phyloP scores from a whole-genome alignment of 2,888 invertebrate species.

The Willowsia nigromaculata region DNA sequence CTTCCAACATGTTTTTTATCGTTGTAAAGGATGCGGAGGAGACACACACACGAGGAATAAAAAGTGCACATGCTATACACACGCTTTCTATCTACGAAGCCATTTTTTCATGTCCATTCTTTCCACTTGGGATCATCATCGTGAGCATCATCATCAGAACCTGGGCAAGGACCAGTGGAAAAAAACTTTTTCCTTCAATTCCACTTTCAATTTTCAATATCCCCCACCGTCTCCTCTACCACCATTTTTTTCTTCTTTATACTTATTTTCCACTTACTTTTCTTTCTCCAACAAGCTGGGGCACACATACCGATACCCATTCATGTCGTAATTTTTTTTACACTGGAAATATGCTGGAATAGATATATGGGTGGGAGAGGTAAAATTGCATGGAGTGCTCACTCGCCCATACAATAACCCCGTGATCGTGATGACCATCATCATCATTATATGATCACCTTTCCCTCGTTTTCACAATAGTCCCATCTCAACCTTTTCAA shows the following conservation, averaged over 20 bases:
- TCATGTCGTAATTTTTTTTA: background rate
- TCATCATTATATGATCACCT: conserved; percentile 46
- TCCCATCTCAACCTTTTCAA: background rate
- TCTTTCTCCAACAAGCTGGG: background rate
- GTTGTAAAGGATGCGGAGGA: background rate
- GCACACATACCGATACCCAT: background rate
- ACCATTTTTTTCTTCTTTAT: background rate
- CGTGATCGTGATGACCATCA: conserved; percentile 44
- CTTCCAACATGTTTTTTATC: background rate
- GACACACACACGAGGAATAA: background rate
- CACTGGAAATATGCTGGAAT: background rate
- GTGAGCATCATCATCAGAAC: background rate
- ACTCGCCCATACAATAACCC: conserved; percentile 14
- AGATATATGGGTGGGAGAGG: background rate
- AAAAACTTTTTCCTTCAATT: conserved; percentile 36
- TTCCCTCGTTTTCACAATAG: conserved; percentile 9
- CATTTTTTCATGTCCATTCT: conserved; percentile 54
- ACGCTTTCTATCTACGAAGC: background rate
- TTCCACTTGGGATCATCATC: conserved; percentile 27
- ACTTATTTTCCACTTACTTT: conserved; percentile 28
- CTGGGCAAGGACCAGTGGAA: background rate
- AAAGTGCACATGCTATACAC: background rate
- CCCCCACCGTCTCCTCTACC: background rate
- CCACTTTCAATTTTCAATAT: conserved; percentile 60
- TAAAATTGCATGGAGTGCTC: background rate